A percentile compares a stretch with the other conserved stretches of the same genome.
Conservation (phyloP, 1,140 invertebrate species). For the Platyura marginata region DNA sequence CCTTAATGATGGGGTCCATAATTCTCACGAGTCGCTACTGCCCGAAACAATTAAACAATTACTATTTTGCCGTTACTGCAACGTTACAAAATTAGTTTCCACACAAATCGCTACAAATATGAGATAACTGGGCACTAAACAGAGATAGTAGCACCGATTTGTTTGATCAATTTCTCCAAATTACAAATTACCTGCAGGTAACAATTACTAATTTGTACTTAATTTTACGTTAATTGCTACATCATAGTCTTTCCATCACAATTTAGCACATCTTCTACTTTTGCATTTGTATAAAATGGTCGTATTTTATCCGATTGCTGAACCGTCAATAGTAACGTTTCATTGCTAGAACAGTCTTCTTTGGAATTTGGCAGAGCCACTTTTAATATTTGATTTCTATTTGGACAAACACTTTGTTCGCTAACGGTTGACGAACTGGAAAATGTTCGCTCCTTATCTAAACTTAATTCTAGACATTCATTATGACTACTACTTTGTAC, state of each 20-base stretch:
- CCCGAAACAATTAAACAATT: too few species aligned
- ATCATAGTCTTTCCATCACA: not conserved
- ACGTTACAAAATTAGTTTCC: too few species aligned
- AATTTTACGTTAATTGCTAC: too few species aligned
- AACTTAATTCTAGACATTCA: not conserved
- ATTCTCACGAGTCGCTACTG: too few species aligned
- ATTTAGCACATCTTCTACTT: not conserved
- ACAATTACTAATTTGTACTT: too few species aligned
- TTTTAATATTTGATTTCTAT: not conserved
- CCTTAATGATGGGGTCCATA: too few species aligned
- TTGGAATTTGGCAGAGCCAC: not conserved
- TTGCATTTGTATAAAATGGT: not conserved
- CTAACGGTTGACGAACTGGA: slow-evolving; percentile 4
- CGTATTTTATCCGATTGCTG: not conserved
- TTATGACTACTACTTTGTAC: not conserved
- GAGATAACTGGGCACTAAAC: too few species aligned
- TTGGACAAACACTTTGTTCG: not conserved
- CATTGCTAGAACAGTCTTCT: not conserved
- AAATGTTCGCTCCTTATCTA: slow-evolving; percentile 1
- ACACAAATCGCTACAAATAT: too few species aligned
- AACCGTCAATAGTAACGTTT: not conserved
- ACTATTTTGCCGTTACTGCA: too few species aligned
- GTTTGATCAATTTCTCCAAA: too few species aligned
- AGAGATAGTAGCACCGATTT: too few species aligned
- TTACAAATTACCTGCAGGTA: too few species aligned